phyloP scores from a whole-genome alignment of 2,888 invertebrate species.

The Phortica magna region DNA sequence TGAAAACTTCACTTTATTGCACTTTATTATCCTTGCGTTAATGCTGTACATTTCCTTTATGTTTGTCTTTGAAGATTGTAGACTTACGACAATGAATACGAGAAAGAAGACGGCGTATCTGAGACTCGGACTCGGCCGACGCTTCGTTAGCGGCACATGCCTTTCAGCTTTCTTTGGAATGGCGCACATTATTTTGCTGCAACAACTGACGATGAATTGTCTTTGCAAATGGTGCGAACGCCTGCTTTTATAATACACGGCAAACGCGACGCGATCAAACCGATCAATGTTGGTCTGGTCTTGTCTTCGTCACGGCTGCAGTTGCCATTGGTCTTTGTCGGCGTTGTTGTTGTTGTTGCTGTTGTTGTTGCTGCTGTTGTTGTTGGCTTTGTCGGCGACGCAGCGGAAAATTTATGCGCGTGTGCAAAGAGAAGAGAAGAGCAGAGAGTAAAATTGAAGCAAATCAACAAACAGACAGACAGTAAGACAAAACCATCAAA shows the following conservation, averaged over 20 bases:
- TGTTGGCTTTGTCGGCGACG: conserved; percentile 39
- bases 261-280: conserved; percentile 18
- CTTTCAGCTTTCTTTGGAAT: background rate
- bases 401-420: conserved; percentile 71
- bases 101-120: conserved; percentile 62
- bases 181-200: conserved; percentile 76
- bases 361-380: background rate
- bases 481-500: background rate
- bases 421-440: conserved; percentile 46
- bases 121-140: conserved; percentile 49
- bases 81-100: conserved; percentile 75
- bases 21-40: background rate
- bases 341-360: background rate
- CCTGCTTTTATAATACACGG: conserved; percentile 76
- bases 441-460: conserved; percentile 41
- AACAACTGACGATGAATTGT: conserved; percentile 75
- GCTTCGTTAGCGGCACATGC: conserved; percentile 11
- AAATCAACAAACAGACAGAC: conserved; percentile 26
- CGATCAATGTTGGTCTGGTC: background rate
- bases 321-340: background rate
- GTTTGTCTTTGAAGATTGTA: background rate
- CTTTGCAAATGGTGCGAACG: conserved; percentile 67
- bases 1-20: background rate
- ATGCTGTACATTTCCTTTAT: background rate
- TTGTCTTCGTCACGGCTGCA: background rate